Conservation (phyloP, 2,113 vertebrate species). For the Channa maculata region DNA sequence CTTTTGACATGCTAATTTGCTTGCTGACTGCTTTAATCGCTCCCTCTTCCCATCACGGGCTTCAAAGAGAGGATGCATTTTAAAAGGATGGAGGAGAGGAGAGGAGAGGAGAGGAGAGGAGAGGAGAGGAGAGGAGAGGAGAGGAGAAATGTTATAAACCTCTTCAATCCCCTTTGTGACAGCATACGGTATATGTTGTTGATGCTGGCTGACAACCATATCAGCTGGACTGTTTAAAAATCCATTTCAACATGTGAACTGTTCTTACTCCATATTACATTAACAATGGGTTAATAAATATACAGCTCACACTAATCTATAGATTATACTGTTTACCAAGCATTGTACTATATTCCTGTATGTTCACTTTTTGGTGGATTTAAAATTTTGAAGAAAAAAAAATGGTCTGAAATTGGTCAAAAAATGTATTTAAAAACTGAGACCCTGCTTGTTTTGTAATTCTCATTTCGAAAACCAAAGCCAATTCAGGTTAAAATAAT, state of each 20-base stretch:
- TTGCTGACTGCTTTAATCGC: conserved; percentile 85
- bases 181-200: conserved; percentile 23
- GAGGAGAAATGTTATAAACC: conserved; percentile 35
- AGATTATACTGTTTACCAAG: neutral
- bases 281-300: neutral
- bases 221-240: conserved; percentile 8
- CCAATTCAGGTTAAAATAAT: neutral
- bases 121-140: neutral
- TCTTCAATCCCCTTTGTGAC: conserved; percentile 13
- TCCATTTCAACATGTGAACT: neutral
- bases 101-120: neutral
- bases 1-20: conserved; percentile 93
- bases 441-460: no score
- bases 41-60: conserved; percentile 80
- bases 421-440: no score
- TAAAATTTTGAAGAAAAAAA: no score
- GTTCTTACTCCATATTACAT: neutral
- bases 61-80: conserved; percentile 89
- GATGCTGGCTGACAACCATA: conserved; percentile 39
- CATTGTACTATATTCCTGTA: neutral
- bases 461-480: neutral
- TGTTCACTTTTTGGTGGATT: neutral
- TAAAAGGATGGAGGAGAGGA: conserved; percentile 68
- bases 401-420: no score
- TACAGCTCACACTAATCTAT: neutral